Conservation (phyloP, 2,113 vertebrate genomes). For the Bufo gargarizans region DNA sequence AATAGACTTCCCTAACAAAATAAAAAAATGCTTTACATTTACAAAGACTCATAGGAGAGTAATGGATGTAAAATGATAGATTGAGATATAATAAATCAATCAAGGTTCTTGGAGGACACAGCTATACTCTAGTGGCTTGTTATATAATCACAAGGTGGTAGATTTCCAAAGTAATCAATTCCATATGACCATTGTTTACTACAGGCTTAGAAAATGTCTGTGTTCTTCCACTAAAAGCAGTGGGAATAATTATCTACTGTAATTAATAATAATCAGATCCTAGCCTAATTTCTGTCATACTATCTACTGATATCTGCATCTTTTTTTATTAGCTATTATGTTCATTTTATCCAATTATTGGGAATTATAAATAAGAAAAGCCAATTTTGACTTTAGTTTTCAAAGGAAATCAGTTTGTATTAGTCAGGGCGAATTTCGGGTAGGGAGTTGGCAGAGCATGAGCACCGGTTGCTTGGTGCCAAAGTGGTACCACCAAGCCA, state of each 20-base stretch:
- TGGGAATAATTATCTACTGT: constrained; percentile 16
- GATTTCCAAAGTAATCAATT: constrained; percentile 72
- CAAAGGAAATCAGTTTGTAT: not conserved
- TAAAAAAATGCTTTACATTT: not conserved
- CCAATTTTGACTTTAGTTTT: not conserved
- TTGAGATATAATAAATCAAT: constrained; percentile 76
- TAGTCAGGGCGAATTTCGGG: not conserved
- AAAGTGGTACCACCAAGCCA: not conserved
- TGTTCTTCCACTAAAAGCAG: constrained; percentile 1
- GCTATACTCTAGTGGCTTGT: constrained; percentile 71
- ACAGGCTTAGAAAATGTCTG: constrained; percentile 39
- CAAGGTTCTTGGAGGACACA: constrained; percentile 72
- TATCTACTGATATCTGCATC: not conserved
- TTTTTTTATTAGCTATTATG: not conserved
- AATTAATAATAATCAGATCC: constrained; percentile 30
- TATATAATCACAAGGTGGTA: constrained; percentile 72
- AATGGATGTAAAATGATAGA: constrained; percentile 73
- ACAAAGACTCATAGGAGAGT: constrained; percentile 67
- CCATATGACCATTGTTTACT: constrained; percentile 53
- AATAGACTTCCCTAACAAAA: not conserved
- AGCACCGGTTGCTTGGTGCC: too few species aligned
- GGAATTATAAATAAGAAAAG: not conserved
- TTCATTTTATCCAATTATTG: not conserved
- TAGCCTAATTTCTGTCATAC: not conserved
- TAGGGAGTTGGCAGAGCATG: not conserved